A percentile compares a stretch with the other conserved stretches of the same genome.
These are phyloP conservation scores for Theodoxus fluviatilis DNA, from an alignment of 2,888 invertebrate species.

Conservation along the genomic window DNA sequence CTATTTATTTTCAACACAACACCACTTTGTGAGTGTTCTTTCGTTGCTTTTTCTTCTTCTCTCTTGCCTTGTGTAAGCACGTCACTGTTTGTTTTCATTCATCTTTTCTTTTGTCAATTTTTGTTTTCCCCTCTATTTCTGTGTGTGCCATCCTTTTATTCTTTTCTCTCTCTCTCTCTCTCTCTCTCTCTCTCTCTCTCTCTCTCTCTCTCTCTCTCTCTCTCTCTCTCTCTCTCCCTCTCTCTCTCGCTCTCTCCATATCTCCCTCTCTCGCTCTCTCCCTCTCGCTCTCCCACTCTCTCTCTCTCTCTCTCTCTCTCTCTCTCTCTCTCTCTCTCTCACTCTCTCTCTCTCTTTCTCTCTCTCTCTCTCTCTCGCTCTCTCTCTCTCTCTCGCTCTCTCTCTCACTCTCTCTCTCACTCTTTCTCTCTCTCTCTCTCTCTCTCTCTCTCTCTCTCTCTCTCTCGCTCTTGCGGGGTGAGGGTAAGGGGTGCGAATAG, in stretches of 20 bases:
- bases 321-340: slow-evolving; percentile 19
- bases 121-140: slow-evolving; percentile 3
- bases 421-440: too few species aligned
- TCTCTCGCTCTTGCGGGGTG: too few species aligned
- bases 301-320: slow-evolving; percentile 19
- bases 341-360: neutral
- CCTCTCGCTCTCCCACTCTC: slow-evolving; percentile 14
- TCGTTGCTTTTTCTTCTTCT: too few species aligned
- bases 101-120: too few species aligned
- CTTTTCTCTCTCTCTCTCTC: neutral
- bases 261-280: slow-evolving; percentile 14
- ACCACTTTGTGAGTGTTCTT: too few species aligned
- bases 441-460: too few species aligned
- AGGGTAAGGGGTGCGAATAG: too few species aligned
- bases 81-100: too few species aligned
- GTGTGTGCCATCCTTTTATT: neutral
- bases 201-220: neutral
- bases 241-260: neutral
- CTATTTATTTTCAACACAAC: too few species aligned
- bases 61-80: too few species aligned
- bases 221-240: neutral
- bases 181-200: slow-evolving; percentile 9
- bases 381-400: slow-evolving; percentile 8
- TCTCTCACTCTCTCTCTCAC: too few species aligned
- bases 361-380: neutral